Percentiles rank a stretch among this genome's conserved stretches.
These are phyloP conservation scores for Tetrapedia diversipes DNA, from an alignment of 2,888 invertebrate genomes.

Conservation along the genomic window DNA sequence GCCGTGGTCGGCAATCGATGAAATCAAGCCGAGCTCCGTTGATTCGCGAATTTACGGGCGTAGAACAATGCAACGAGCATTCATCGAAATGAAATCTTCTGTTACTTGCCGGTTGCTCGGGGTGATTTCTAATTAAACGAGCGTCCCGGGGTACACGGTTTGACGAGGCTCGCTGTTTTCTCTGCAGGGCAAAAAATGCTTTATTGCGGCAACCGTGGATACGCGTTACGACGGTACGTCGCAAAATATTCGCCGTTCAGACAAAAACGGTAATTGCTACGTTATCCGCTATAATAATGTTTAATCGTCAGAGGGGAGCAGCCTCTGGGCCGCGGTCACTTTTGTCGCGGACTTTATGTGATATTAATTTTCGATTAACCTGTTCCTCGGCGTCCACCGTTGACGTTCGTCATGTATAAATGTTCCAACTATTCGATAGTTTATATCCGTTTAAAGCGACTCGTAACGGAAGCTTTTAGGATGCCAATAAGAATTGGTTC, in stretches of 20 bases:
- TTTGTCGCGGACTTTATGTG: conserved; percentile 27
- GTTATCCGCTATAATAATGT: conserved; percentile 67
- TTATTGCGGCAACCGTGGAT: conserved; percentile 35
- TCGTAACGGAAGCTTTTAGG: neutral
- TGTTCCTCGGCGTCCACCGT: neutral
- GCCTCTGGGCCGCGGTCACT: conserved; percentile 4
- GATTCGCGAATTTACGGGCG: neutral
- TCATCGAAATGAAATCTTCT: neutral
- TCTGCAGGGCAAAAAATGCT: conserved; percentile 31
- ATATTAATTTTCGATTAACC: conserved; percentile 52
- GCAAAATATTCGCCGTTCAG: conserved; percentile 13
- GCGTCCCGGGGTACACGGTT: conserved; percentile 27
- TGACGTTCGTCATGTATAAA: neutral
- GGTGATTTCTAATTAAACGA: conserved; percentile 44
- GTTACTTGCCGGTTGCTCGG: conserved; percentile 7
- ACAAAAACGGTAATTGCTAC: conserved; percentile 66
- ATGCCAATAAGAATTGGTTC: neutral
- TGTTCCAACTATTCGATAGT: too few species aligned
- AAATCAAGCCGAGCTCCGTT: neutral
- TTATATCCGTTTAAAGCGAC: too few species aligned
- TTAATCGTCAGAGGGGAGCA: conserved; percentile 56
- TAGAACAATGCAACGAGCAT: neutral
- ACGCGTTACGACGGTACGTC: conserved; percentile 36
- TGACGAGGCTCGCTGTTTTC: conserved; percentile 31
- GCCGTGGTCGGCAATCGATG: neutral